Conservation (phyloP, 1,140 invertebrate species). For the Zaprionus lachaisei region DNA sequence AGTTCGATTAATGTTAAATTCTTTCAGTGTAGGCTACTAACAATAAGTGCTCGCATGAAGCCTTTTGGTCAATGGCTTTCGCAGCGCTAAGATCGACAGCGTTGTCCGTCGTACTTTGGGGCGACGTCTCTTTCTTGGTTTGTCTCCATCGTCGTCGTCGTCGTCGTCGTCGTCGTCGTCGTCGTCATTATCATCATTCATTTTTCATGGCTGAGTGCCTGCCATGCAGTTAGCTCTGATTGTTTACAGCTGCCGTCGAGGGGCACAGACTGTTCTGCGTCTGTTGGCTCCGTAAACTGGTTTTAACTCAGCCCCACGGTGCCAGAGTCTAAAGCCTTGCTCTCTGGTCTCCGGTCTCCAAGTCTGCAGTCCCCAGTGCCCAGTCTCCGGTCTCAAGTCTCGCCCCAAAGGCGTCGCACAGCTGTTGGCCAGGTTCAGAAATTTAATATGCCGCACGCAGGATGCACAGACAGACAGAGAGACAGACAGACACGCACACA, state of each 20-base stretch:
- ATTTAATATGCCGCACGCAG: constrained; percentile 76
- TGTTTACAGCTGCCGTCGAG: constrained; percentile 79
- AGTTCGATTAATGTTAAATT: no score
- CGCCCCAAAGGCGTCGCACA: constrained; percentile 54
- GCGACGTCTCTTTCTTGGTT: constrained; percentile 11
- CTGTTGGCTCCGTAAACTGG: constrained; percentile 52
- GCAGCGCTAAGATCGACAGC: constrained; percentile 39
- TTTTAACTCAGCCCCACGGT: constrained; percentile 32
- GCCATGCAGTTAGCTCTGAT: constrained; percentile 80
- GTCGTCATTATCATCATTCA: constrained; percentile 80
- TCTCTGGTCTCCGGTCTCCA: constrained; percentile 1
- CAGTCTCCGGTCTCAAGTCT: constrained; percentile 26
- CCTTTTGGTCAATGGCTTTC: constrained; percentile 55
- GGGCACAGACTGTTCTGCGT: constrained; percentile 28
- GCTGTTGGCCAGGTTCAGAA: constrained; percentile 74
- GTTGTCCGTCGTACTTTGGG: constrained; percentile 4
- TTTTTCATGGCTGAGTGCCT: constrained; percentile 82
- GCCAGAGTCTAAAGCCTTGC: constrained; percentile 7
- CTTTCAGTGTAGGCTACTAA: constrained; percentile 26
- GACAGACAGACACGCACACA: constrained; percentile 40
- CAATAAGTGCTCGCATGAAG: constrained; percentile 47
- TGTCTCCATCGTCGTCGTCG: constrained; percentile 9
- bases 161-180: constrained; percentile 44
- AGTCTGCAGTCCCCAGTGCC: background rate
- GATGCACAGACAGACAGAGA: constrained; percentile 54